phyloP scores from a whole-genome alignment of 2,797 vertebrate genomes.

The Muscicapa comitata region DNA sequence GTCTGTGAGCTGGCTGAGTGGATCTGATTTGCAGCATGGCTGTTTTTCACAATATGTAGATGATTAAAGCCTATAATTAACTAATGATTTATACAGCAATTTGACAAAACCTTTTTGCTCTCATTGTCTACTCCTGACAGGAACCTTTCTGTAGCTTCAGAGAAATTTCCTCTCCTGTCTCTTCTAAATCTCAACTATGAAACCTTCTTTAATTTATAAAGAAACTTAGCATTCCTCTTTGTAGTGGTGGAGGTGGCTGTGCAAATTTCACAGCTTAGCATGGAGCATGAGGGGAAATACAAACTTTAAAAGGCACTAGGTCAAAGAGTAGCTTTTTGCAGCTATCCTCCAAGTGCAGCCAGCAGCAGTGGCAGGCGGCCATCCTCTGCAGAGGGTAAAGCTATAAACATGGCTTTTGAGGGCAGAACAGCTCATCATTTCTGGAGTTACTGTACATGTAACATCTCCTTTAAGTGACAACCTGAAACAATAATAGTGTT shows the following conservation, averaged over 20 bases:
- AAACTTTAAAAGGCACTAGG: background rate
- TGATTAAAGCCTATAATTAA: constrained; percentile 15
- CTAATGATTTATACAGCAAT: background rate
- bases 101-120: background rate
- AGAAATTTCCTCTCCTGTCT: background rate
- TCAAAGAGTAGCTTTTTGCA: background rate
- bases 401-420: background rate
- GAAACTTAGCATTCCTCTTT: background rate
- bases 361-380: background rate
- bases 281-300: background rate
- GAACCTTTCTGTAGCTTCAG: background rate
- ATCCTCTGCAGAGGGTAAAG: background rate
- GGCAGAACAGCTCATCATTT: background rate
- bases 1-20: background rate
- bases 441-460: background rate
- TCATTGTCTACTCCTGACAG: background rate
- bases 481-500: constrained; percentile 20
- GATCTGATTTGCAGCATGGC: background rate
- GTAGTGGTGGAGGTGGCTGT: background rate
- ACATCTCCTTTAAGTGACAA: constrained; percentile 28
- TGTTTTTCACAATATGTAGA: background rate
- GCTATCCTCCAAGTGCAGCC: background rate
- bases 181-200: background rate
- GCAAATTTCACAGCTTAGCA: background rate
- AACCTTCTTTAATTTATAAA: background rate